These are phyloP conservation scores for Porites lutea DNA, from an alignment of 64 coral and sea anemone genomes.

Conservation along the genomic window DNA sequence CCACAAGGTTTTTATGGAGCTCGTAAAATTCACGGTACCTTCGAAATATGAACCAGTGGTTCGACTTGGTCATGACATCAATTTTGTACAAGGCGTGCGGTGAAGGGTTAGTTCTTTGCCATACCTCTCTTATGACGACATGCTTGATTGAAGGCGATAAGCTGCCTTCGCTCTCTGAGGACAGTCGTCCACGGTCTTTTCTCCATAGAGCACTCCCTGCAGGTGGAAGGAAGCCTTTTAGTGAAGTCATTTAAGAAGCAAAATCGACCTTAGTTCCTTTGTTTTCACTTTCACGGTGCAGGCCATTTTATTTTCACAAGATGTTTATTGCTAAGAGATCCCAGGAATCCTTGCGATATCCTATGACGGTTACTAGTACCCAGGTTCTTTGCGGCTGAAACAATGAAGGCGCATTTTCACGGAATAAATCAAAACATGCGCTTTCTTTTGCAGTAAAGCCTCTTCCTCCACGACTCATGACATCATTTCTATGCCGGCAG, in stretches of 20 bases:
- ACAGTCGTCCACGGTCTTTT: slow-evolving; percentile 75
- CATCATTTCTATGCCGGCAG: no score
- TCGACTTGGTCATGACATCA: slow-evolving; percentile 97
- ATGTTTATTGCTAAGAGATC: background rate
- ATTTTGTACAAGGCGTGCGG: slow-evolving; percentile 96
- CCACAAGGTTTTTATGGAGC: slow-evolving; percentile 82
- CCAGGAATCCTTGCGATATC: slow-evolving; percentile 4
- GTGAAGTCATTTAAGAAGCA: slow-evolving; percentile 70
- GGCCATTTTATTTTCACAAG: background rate
- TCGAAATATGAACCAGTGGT: slow-evolving; percentile 95
- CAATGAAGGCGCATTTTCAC: no score
- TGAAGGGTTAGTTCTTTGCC: slow-evolving; percentile 82
- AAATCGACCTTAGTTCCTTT: background rate
- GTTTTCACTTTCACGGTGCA: background rate
- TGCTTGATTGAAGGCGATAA: slow-evolving; percentile 80
- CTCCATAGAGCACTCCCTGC: slow-evolving; percentile 85
- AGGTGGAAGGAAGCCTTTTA: slow-evolving; percentile 83
- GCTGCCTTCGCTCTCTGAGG: slow-evolving; percentile 48
- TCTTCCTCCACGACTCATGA: no score
- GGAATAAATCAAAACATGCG: no score
- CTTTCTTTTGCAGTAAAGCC: no score
- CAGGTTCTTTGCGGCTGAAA: no score
- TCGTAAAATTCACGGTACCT: slow-evolving; percentile 87
- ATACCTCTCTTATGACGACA: slow-evolving; percentile 93
- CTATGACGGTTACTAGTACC: no score